These are phyloP conservation scores for Tipula helvola DNA, from an alignment of 2,888 invertebrate species.

Conservation along the genomic window DNA sequence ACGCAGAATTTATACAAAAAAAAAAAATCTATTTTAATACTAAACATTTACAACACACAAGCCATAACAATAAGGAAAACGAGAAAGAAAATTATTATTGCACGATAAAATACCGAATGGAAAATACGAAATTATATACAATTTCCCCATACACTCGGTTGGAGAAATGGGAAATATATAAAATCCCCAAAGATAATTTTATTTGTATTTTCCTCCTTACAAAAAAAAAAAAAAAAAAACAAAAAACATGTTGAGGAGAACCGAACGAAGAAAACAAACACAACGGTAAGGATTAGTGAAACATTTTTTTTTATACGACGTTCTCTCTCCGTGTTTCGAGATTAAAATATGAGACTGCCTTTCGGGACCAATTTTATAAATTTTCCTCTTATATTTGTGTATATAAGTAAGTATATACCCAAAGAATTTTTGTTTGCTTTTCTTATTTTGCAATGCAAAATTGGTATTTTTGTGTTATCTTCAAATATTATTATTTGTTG, in stretches of 20 bases:
- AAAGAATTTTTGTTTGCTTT: background rate
- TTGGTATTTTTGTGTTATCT: background rate
- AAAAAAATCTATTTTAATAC: background rate
- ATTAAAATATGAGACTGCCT: background rate
- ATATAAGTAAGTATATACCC: background rate
- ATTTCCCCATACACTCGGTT: background rate
- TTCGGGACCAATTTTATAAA: conserved; percentile 11
- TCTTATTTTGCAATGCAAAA: background rate
- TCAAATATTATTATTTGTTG: background rate
- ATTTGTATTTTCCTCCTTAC: background rate
- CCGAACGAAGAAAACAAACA: background rate
- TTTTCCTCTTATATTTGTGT: background rate
- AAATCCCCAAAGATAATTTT: conserved; percentile 6
- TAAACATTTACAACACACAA: background rate
- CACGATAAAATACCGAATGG: background rate
- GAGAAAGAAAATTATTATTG: background rate
- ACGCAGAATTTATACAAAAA: background rate
- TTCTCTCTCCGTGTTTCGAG: background rate
- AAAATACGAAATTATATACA: background rate
- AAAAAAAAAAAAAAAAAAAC: too few species aligned
- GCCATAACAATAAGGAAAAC: conserved; percentile 4
- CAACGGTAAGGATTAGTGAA: background rate
- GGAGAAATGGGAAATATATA: background rate
- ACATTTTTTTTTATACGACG: background rate
- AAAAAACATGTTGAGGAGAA: background rate